Conservation (phyloP, 2,888 invertebrate species). For the Cephonodes hylas region DNA sequence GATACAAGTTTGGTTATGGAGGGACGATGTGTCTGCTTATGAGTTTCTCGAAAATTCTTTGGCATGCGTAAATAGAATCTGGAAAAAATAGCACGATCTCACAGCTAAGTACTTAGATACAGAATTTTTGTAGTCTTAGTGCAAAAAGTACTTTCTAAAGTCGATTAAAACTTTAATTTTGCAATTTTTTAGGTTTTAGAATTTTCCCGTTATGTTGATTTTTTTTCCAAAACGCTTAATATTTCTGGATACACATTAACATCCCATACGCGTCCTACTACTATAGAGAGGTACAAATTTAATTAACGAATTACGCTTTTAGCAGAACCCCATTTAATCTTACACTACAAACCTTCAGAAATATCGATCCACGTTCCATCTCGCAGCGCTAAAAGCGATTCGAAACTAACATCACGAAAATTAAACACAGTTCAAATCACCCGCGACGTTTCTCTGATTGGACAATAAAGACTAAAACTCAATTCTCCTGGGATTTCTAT, state of each 20-base stretch:
- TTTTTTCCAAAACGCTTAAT: too few relatives aligned
- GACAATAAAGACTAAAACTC: conserved; percentile 14
- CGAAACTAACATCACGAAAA: neutral
- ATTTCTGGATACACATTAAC: too few relatives aligned
- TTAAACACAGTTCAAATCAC: neutral
- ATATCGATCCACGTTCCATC: neutral
- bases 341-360: neutral
- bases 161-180: too few relatives aligned
- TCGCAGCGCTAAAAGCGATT: neutral
- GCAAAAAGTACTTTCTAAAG: too few relatives aligned
- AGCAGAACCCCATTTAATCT: neutral
- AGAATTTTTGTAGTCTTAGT: too few relatives aligned
- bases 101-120: too few relatives aligned
- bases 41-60: neutral
- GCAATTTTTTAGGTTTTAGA: too few relatives aligned
- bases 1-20: neutral
- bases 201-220: too few relatives aligned
- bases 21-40: neutral
- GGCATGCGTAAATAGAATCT: neutral
- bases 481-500: conserved; percentile 19
- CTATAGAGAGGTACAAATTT: too few relatives aligned
- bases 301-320: too few relatives aligned
- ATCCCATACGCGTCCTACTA: too few relatives aligned
- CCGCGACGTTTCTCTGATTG: conserved; percentile 6
- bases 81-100: too few relatives aligned